Percentiles rank a stretch among this genome's conserved stretches.
Conservation (phyloP, 2,113 vertebrate species). For the Aix galericulata region DNA sequence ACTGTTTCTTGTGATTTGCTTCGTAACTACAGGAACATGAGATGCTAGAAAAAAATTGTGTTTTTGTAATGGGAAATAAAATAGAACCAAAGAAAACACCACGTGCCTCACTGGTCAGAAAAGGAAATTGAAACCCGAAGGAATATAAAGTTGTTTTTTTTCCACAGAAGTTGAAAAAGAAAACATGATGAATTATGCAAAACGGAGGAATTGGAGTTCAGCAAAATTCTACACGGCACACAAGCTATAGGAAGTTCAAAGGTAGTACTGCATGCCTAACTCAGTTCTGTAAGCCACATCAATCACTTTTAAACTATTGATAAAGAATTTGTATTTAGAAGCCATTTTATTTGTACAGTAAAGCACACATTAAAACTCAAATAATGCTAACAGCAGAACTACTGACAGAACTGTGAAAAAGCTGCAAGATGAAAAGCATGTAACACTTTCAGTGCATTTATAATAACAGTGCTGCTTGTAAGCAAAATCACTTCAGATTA, state of each 20-base stretch:
- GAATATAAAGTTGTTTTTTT: neutral
- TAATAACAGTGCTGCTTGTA: neutral
- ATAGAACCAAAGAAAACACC: neutral
- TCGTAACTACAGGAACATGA: neutral
- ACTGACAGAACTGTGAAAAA: neutral
- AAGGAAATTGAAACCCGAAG: neutral
- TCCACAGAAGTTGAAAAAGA: neutral
- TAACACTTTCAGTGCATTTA: neutral
- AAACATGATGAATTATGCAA: neutral
- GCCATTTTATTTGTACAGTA: neutral
- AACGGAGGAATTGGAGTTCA: neutral
- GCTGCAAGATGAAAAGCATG: rapidly evolving
- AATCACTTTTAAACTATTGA: neutral
- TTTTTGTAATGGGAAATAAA: neutral
- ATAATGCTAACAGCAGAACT: neutral
- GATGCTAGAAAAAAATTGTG: neutral
- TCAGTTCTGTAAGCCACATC: neutral
- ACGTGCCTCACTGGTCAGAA: neutral
- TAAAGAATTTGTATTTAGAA: neutral
- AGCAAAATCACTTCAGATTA: neutral
- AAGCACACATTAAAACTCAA: neutral
- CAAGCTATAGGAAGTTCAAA: rapidly evolving
- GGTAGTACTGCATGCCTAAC: neutral
- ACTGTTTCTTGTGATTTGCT: neutral
- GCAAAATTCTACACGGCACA: neutral